Conservation (phyloP, 2,113 vertebrate species). For the Brachyistius frenatus region DNA sequence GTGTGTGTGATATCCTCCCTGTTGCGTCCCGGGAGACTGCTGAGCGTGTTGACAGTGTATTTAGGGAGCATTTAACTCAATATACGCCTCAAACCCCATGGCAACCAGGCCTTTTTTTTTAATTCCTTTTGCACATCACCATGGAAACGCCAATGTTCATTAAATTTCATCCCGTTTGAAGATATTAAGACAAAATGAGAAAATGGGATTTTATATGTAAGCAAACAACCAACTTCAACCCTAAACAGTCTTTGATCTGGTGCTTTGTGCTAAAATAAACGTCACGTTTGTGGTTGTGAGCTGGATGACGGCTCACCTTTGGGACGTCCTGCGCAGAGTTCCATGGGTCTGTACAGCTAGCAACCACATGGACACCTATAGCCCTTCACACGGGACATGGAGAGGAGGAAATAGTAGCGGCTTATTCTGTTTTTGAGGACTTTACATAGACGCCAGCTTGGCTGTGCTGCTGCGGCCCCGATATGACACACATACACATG, state of each 20-base stretch:
- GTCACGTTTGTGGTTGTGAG: not conserved
- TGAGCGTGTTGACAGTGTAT: slow-evolving; percentile 69
- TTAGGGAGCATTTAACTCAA: slow-evolving; percentile 78
- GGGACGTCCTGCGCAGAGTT: slow-evolving; percentile 3
- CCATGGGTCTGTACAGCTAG: not conserved
- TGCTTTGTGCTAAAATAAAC: not conserved
- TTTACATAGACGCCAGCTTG: not conserved
- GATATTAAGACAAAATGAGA: slow-evolving; percentile 59
- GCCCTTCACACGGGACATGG: not conserved
- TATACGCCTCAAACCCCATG: slow-evolving; percentile 67
- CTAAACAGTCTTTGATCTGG: not conserved
- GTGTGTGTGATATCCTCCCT: slow-evolving; percentile 13
- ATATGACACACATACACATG: slow-evolving; percentile 33
- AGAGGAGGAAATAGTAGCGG: not conserved
- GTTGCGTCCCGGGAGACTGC: slow-evolving; percentile 42
- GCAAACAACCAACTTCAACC: slow-evolving; percentile 6
- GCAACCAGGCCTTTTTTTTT: slow-evolving; percentile 62
- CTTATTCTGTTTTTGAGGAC: not conserved
- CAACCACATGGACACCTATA: not conserved
- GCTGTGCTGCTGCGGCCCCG: not conserved
- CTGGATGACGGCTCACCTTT: not conserved
- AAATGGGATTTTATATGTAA: slow-evolving; percentile 15
- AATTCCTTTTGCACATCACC: slow-evolving; percentile 50
- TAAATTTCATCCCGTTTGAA: slow-evolving; percentile 62
- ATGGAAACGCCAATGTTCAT: slow-evolving; percentile 75